These are phyloP conservation scores for Drosophila nigromelanica DNA, from an alignment of 1,140 invertebrate genomes.

Conservation along the genomic window DNA sequence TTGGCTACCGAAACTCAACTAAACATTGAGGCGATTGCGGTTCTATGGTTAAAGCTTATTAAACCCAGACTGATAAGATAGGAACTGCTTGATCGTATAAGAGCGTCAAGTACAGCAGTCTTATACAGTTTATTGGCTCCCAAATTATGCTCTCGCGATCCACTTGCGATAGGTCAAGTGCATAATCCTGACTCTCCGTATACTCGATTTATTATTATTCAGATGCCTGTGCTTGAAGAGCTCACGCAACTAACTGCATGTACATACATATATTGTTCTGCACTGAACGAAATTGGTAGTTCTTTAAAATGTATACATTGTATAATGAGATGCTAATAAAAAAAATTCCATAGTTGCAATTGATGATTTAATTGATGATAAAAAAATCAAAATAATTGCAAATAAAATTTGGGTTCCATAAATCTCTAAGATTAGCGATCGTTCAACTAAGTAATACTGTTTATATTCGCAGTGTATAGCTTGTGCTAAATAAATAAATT, in stretches of 20 bases:
- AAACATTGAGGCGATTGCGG: constrained; percentile 32
- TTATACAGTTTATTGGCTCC: background rate
- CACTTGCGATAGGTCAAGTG: constrained; percentile 55
- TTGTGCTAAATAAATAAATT: constrained; percentile 6
- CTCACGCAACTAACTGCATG: no score
- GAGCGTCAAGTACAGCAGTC: constrained; percentile 10
- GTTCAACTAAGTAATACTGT: no score
- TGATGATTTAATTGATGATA: no score
- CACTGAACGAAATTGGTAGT: constrained; percentile 1
- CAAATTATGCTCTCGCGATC: constrained; percentile 11
- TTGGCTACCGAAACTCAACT: constrained; percentile 69
- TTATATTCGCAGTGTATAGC: constrained; percentile 9
- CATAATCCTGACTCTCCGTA: constrained; percentile 39
- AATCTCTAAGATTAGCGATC: background rate
- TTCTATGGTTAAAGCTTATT: constrained; percentile 35
- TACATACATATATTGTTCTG: background rate
- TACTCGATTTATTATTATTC: background rate
- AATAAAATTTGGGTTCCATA: background rate
- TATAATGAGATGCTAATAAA: no score
- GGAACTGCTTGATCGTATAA: constrained; percentile 38
- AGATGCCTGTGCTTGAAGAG: background rate
- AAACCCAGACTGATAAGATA: constrained; percentile 69
- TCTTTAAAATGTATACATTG: no score
- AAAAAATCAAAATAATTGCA: no score
- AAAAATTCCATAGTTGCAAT: no score